Conservation (phyloP, 23 tunicate genomes). For the Halocynthia roretzi region DNA sequence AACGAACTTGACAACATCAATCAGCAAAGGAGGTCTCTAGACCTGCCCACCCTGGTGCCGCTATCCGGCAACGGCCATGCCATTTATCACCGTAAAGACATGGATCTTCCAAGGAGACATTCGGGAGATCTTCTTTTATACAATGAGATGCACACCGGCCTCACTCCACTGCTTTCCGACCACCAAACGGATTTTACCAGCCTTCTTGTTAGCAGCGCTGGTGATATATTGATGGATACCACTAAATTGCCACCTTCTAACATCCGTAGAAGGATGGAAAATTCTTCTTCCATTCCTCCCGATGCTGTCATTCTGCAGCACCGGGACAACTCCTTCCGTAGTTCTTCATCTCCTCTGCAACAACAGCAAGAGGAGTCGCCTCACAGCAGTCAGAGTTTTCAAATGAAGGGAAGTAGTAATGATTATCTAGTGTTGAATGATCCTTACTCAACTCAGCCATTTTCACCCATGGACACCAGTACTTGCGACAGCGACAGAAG, state of each 20-base stretch:
- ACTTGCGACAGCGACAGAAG: slow-evolving; percentile 9
- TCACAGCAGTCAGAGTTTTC: slow-evolving; percentile 23
- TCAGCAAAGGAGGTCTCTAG: slow-evolving; percentile 13
- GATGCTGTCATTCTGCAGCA: slow-evolving; percentile 15
- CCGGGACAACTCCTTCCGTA: not conserved
- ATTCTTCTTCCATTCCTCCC: slow-evolving; percentile 13
- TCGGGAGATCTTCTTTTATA: slow-evolving; percentile 19
- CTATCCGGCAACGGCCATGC: not conserved
- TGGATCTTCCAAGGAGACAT: slow-evolving; percentile 11
- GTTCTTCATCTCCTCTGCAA: not conserved
- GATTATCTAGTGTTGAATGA: slow-evolving; percentile 36
- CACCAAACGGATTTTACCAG: slow-evolving; percentile 54
- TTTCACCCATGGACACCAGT: slow-evolving; percentile 86
- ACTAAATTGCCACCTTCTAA: slow-evolving; percentile 57
- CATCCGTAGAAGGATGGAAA: slow-evolving; percentile 3
- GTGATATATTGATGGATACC: slow-evolving; percentile 88
- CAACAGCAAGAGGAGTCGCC: slow-evolving; percentile 34
- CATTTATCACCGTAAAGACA: not conserved
- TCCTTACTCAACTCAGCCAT: slow-evolving; percentile 59
- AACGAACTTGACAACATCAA: slow-evolving; percentile 6
- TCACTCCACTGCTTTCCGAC: not conserved
- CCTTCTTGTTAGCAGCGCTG: slow-evolving; percentile 75
- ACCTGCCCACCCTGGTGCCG: slow-evolving; percentile 2
- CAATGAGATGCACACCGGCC: slow-evolving; percentile 9
- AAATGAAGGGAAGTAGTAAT: not conserved